Evolutionary conservation across 2,797 vertebrate species (phyloP).

Genomic region (Enteromius treurensis): DNA sequence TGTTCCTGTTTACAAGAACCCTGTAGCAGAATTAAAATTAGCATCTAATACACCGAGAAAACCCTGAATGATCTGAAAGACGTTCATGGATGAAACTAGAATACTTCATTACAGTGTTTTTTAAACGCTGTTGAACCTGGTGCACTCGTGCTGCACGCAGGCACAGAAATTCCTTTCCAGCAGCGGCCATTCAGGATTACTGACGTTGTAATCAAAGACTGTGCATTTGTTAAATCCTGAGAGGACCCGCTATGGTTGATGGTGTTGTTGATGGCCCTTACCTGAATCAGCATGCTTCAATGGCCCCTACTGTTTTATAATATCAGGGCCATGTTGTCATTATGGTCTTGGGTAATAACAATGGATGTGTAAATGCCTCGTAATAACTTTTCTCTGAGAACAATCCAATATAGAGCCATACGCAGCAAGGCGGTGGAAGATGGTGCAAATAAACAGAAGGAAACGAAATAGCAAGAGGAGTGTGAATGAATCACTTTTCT

Average conservation of each 20-base stretch:
- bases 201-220: slow-evolving; percentile 48
- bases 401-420: background rate
- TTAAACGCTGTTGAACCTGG: slow-evolving; percentile 32
- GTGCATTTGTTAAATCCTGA: slow-evolving; percentile 34
- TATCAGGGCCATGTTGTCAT: slow-evolving; percentile 31
- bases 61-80: background rate
- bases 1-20: background rate
- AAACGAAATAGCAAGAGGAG: background rate
- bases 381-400: slow-evolving; percentile 4
- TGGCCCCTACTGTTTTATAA: slow-evolving; percentile 30
- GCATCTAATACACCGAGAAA: background rate
- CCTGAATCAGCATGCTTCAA: slow-evolving; percentile 23
- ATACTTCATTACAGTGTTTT: slow-evolving; percentile 2
- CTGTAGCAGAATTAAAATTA: background rate
- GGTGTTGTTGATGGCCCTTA: slow-evolving; percentile 8
- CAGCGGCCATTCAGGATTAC: slow-evolving; percentile 43
- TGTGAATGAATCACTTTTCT: slow-evolving; percentile 37
- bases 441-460: slow-evolving; percentile 4
- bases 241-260: slow-evolving; percentile 8
- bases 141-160: background rate
- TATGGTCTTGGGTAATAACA: slow-evolving; percentile 16
- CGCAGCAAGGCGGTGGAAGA: background rate
- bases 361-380: slow-evolving; percentile 12
- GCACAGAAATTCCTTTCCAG: slow-evolving; percentile 40
- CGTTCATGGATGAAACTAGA: background rate